phyloP scores from a whole-genome alignment of 92 coral and sea anemone species.

The Parazoanthus darwini region DNA sequence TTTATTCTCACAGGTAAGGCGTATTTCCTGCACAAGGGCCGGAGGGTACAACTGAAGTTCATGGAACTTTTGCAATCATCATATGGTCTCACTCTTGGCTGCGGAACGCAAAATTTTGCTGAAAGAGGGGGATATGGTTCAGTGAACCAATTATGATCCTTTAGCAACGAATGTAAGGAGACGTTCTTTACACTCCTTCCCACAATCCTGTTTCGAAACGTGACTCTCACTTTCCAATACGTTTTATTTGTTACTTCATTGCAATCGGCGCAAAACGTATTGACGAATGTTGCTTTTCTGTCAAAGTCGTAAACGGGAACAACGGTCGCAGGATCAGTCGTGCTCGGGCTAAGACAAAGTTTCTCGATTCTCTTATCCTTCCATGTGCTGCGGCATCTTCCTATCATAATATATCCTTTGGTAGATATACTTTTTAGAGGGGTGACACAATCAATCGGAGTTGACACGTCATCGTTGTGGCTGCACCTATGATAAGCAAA shows the following conservation, averaged over 20 bases:
- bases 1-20: background rate
- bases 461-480: too few species aligned
- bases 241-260: constrained; percentile 28
- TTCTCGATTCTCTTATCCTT: background rate
- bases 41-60: background rate
- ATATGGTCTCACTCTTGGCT: background rate
- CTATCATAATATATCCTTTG: too few species aligned
- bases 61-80: too few species aligned
- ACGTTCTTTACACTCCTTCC: background rate
- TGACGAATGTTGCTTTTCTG: constrained; percentile 50
- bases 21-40: background rate
- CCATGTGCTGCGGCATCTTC: constrained; percentile 4
- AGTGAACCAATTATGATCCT: background rate
- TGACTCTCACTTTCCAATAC: constrained; percentile 46
- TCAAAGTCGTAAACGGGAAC: constrained; percentile 53
- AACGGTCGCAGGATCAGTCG: constrained; percentile 31
- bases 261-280: constrained; percentile 64
- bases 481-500: too few species aligned
- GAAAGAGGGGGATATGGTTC: background rate
- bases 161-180: too few species aligned
- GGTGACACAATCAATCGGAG: too few species aligned
- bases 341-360: constrained; percentile 25
- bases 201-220: constrained; percentile 13
- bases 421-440: too few species aligned
- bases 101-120: background rate